Base-by-base conservation (phyloP, 1,140 invertebrate species). In the Temnothorax longispinosus region DNA sequence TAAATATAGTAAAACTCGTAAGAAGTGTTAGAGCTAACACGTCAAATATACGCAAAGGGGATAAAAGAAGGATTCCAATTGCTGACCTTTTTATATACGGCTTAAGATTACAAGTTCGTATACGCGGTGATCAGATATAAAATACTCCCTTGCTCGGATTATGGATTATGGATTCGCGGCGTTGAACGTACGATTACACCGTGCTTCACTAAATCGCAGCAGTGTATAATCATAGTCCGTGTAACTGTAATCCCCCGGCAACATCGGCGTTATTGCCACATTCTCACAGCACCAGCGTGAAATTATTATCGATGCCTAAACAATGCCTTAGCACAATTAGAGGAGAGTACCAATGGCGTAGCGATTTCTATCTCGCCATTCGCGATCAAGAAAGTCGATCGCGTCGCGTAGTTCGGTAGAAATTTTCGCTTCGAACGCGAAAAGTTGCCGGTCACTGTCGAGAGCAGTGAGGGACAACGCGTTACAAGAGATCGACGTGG, bases 241-340 rank as follows among this genome's bases (percentile, higher is more conserved):
- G 65, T 62, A 64, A 41, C 56, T 76, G 76, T 76, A 88, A 85
- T 65, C 87, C 50, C 72, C 27, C 41, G 10, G 76, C 87, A 88
- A 85, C 74, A 78, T 62, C 81, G 60, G 87, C 52, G 47, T 69
- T 80, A 76, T 90, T 90, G 35, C 82, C 62, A 86, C 89, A 71
- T 82, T 62, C 54, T 58, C 41, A 62, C n/a, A 88, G 47, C 47
- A 44, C 54, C 47, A n/a, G 62, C 64, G 58, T 58, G 58, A 86
- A 88, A 90, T 90, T 90, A 90, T 90, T 86, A 77, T 78, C 75
- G 71, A 88, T 84, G 77, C 50, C 44, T 72, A 81, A 27, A 90
- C 89, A 88, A 90, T 90, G 35, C 69, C 52, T 41, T 69, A 54
- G 64, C 32, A 88, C 88, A 90, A 87, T 90, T 87, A 87, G 60